Evolutionary conservation across 2,113 vertebrate genomes (phyloP).

Genomic region (Campylomormyrus tamandua): DNA sequence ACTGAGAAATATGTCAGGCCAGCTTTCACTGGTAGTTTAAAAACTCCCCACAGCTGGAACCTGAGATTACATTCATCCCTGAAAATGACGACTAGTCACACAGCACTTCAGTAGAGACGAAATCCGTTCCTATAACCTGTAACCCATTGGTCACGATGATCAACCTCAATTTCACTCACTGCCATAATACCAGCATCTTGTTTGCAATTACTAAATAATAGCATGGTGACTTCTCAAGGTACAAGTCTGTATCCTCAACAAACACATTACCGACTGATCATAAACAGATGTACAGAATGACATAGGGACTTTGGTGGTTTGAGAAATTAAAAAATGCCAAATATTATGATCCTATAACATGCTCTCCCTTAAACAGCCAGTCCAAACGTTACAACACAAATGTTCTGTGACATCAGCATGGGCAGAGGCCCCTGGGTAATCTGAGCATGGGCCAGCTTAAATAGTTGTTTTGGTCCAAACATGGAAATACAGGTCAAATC

Average conservation of each 20-base stretch:
- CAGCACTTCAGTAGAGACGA: not conserved
- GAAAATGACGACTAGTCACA: not conserved
- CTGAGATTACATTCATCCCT: not conserved
- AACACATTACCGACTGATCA: not conserved
- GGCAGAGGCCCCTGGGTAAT: not conserved
- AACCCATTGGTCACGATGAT: not conserved
- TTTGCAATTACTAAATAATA: not conserved
- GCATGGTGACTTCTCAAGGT: not conserved
- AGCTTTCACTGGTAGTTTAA: conserved; percentile 13
- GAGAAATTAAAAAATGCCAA: not conserved
- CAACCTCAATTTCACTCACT: not conserved
- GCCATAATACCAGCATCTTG: not conserved
- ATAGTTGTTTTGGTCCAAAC: not conserved
- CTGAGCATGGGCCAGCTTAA: no score
- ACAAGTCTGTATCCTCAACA: not conserved
- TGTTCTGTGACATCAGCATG: not conserved
- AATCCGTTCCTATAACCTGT: not conserved
- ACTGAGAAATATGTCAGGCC: conserved; percentile 30
- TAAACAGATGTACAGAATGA: not conserved
- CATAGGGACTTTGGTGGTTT: not conserved
- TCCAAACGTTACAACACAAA: not conserved
- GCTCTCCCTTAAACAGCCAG: not conserved
- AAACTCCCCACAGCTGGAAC: not conserved
- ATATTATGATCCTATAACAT: not conserved
- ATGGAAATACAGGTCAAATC: not conserved